phyloP scores from a whole-genome alignment of 2,888 invertebrate species.

The Eurytoma adleriae region DNA sequence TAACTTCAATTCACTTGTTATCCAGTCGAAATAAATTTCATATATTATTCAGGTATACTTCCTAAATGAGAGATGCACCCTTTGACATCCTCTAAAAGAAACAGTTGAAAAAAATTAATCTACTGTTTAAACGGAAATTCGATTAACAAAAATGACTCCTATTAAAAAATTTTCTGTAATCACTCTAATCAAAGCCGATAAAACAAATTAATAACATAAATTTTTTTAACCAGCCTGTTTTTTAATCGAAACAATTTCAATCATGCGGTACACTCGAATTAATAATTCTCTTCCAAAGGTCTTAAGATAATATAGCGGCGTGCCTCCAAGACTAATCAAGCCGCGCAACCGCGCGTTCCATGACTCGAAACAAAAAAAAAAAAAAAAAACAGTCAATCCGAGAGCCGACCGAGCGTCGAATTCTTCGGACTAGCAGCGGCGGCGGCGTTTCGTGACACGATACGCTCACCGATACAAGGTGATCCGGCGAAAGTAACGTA shows the following conservation, averaged over 20 bases:
- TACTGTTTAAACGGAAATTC: no score
- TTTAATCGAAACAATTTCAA: no score
- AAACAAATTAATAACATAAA: no score
- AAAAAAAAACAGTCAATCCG: slow-evolving; percentile 1
- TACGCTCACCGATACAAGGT: slow-evolving; percentile 22
- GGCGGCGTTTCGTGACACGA: slow-evolving; percentile 14
- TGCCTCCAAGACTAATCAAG: slow-evolving; percentile 40
- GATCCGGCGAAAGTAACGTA: slow-evolving; percentile 43
- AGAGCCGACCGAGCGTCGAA: slow-evolving; percentile 20
- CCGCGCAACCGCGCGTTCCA: neutral
- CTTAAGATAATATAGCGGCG: slow-evolving; percentile 26
- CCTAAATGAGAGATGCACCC: no score
- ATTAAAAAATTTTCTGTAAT: no score
- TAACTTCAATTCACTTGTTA: slow-evolving; percentile 32
- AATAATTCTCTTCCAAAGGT: no score
- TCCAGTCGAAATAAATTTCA: neutral
- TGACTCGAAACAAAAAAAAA: neutral
- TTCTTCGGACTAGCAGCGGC: neutral
- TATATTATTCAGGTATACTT: neutral
- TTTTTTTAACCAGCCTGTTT: no score
- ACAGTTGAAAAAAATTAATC: no score
- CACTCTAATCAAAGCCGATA: no score
- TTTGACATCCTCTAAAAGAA: no score
- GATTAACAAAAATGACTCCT: no score
- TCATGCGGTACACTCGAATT: no score